A percentile compares a stretch with the other conserved stretches of the same genome.
These are phyloP conservation scores for Atherinosoma microstoma DNA, from an alignment of 2,797 vertebrate species.

Conservation along the genomic window DNA sequence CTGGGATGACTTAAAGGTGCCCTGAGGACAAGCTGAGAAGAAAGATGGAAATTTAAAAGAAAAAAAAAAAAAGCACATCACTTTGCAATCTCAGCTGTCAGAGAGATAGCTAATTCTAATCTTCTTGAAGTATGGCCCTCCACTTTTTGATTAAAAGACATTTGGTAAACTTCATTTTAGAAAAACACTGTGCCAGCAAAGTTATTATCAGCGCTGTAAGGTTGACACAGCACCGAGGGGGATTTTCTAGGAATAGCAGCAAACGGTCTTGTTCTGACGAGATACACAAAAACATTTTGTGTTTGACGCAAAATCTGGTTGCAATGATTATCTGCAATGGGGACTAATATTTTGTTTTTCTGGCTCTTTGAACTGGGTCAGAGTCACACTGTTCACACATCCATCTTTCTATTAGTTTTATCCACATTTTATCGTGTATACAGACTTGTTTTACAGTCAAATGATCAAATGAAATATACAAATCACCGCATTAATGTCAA, in stretches of 20 bases:
- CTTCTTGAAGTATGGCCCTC: background rate
- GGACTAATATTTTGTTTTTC: background rate
- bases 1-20: slow-evolving; percentile 93
- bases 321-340: slow-evolving; percentile 12
- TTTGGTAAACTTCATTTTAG: slow-evolving; percentile 43
- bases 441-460: background rate
- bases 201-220: slow-evolving; percentile 28
- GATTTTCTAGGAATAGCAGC: slow-evolving; percentile 26
- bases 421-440: background rate
- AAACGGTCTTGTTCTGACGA: slow-evolving; percentile 33
- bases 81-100: slow-evolving; percentile 1
- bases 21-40: slow-evolving; percentile 89
- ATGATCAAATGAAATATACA: background rate
- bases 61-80: background rate
- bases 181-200: background rate
- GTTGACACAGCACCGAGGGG: slow-evolving; percentile 38
- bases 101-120: background rate
- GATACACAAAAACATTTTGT: slow-evolving; percentile 39
- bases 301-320: slow-evolving; percentile 13
- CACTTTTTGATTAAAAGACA: slow-evolving; percentile 8
- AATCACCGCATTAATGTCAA: background rate
- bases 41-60: background rate
- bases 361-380: background rate
- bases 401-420: background rate
- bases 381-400: background rate